These are phyloP conservation scores for Urophycis tenuis DNA, from an alignment of 2,797 vertebrate genomes.

Conservation along the genomic window DNA sequence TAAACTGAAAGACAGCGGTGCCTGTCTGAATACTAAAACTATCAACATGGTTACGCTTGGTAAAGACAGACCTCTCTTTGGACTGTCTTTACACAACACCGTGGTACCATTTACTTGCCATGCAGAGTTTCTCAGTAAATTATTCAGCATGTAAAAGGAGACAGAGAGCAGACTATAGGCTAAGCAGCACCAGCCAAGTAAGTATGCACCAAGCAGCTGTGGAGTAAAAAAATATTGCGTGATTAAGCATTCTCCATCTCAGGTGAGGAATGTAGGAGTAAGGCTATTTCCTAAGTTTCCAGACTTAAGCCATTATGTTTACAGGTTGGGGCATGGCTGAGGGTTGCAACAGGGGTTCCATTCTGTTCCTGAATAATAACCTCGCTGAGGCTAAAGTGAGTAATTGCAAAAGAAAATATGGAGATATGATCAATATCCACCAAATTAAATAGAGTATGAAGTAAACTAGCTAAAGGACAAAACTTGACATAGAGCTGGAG, in stretches of 20 bases:
- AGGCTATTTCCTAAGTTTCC: slow-evolving; percentile 12
- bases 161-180: not conserved
- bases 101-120: slow-evolving; percentile 40
- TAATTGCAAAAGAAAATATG: not conserved
- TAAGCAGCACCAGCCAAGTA: slow-evolving; percentile 3
- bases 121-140: slow-evolving; percentile 40
- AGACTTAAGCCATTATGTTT: slow-evolving; percentile 2
- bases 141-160: slow-evolving; percentile 32
- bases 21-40: not conserved
- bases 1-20: not conserved
- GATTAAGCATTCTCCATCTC: not conserved
- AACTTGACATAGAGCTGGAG: not conserved
- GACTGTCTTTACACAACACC: not conserved
- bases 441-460: not conserved
- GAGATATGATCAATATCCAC: not conserved
- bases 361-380: not conserved
- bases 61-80: not conserved
- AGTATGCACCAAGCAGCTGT: not conserved
- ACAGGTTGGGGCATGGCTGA: slow-evolving; percentile 10
- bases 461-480: not conserved
- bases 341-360: slow-evolving; percentile 17
- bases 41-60: not conserved
- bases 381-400: not conserved
- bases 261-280: slow-evolving; percentile 4
- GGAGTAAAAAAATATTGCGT: not conserved